Base-by-base conservation (phyloP, 2,113 vertebrate genomes). In the Tragulus kanchil region DNA sequence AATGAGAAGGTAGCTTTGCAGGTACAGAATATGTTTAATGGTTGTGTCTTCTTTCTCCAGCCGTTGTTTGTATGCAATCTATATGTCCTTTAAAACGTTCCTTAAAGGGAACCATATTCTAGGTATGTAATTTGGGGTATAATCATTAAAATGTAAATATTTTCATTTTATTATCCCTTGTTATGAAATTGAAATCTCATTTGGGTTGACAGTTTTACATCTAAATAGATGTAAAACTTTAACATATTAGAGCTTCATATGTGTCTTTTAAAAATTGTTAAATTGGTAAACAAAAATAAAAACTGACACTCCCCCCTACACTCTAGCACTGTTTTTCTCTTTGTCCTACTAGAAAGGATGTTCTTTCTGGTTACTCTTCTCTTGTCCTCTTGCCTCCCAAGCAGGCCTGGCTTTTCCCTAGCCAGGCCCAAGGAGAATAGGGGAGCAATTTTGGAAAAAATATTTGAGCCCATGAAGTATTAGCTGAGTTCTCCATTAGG, bases 141-240 rank as follows among this genome's bases (percentile, higher is more conserved):
- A 87, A 1, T 83, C 50, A 89, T 89, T 75, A 83, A 95, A 95
- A 92, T 62, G 26, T 42, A 77, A 85, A 67, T 15, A 61, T 25
- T 61, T 31, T 90, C 45, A 45, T 86, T 95, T 62, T 71, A 82
- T 82, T 56, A 8, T 95, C 54, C 19, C 64, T 92, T 96, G 52
- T 19, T 52, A 61, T 85, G 62, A 45, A 89, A 93, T 85, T 77
- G 59, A 89, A 93, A 56, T 71, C 42, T 92, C 65, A 84, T 83
- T 58, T 54, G 45, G 56, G 45, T 85, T 73, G 67, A 75, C 56
- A 73, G 58, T 64, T 73, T 85, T 92, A 56, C 67, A 85, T 85
- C 45, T 92, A 26, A 73, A 50, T 84, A 73, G 28, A 62, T 85
- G 36, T 36, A 36, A 36, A 36, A 36, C 21, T 83, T 92, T 75